Base-by-base conservation (phyloP, 2,888 invertebrate species). In the Lepidochrysops patricia region DNA sequence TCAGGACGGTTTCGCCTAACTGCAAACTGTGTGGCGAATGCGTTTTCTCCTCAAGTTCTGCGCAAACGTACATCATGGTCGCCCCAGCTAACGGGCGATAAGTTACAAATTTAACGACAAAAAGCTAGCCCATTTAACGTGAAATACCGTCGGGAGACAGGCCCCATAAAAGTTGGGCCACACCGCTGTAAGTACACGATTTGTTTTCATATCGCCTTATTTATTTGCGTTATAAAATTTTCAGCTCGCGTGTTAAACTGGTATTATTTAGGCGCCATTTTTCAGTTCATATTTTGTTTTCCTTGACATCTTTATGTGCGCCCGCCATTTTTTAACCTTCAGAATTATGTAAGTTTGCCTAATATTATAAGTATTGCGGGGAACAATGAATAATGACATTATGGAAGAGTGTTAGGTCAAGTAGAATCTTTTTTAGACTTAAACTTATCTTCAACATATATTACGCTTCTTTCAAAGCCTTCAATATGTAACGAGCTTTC, bases 61-160 rank as follows among this genome's bases (percentile, higher is more conserved):
- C 19, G 13, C 23, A 9, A 43, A 19, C 9, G 9, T 29, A 7
- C 19, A 15, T 19, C 60, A 60, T 63, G 60, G 62, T 57, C 64
- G 67, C 61, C 65, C 62, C n/a, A 64, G 54, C 57, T 62, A 64
- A 61, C 63, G 61, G 64, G 77, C 78, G 74, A 78, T 82, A 81
- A 82, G 75, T 84, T 77, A 82, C 79, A 80, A 82, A 81, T 81
- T 81, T 76, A 77, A 77, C 76, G 80, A 81, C 80, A 81, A 80
- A 80, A 80, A 79, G 79, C 77, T 76, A 74, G 71, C 72, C 80
- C 83, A 82, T 83, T 83, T 82, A 82, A 80, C 79, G 73, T 82
- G 78, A 84, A 79, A 80, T 81, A 84, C 77, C 71, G 78, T 69
- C 67, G 66, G 74, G 71, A 72, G 76, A 76, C 77, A 77, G 80